phyloP scores from a whole-genome alignment of 2,888 invertebrate species.

The Tupiocoris notatus region DNA sequence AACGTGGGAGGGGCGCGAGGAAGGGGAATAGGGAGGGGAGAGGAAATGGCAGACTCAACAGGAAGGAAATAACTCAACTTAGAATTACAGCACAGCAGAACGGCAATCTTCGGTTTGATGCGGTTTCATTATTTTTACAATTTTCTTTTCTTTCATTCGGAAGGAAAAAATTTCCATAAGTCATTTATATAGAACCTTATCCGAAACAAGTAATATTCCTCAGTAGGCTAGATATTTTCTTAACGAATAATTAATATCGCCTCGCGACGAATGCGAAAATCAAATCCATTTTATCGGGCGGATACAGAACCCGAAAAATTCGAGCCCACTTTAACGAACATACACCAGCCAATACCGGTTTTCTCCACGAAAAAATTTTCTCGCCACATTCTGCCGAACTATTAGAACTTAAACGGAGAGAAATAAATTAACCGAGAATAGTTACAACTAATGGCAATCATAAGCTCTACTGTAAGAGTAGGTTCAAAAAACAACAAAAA shows the following conservation, averaged over 20 bases:
- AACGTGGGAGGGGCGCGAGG: background rate
- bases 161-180: too few species aligned
- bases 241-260: too few species aligned
- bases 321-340: too few species aligned
- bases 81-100: constrained; percentile 34
- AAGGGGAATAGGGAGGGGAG: background rate
- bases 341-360: too few species aligned
- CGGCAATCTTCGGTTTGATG: background rate
- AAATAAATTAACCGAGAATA: constrained; percentile 13
- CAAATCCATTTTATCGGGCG: too few species aligned
- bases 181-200: too few species aligned
- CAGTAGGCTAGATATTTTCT: too few species aligned
- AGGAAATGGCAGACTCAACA: background rate
- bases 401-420: constrained; percentile 9
- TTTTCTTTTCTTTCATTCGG: too few species aligned
- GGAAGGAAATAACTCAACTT: constrained; percentile 5
- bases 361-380: too few species aligned
- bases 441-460: constrained; percentile 36
- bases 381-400: constrained; percentile 23
- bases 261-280: too few species aligned
- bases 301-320: too few species aligned
- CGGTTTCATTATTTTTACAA: background rate
- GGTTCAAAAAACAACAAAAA: constrained; percentile 4
- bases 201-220: too few species aligned
- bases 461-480: constrained; percentile 28